phyloP scores from a whole-genome alignment of 1,140 invertebrate genomes.

The Hirudo medicinalis region DNA sequence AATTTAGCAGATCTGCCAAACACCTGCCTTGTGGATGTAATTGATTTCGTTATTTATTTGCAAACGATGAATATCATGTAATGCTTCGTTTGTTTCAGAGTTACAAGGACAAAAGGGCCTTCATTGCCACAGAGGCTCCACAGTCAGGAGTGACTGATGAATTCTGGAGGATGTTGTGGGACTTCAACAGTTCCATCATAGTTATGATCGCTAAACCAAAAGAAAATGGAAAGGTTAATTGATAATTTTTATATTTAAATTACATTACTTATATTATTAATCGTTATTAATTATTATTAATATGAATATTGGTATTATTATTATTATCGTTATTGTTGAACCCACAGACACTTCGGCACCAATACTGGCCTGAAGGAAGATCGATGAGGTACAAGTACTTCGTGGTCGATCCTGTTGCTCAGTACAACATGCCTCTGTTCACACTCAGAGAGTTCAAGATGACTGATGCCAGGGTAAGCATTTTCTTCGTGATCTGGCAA shows the following conservation, averaged over 20 bases:
- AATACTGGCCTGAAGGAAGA: constrained; percentile 95
- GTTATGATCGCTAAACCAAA: constrained; percentile 43
- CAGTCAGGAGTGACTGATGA: constrained; percentile 61
- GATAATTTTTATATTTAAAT: too few species aligned
- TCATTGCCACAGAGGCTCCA: constrained; percentile 87
- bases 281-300: too few species aligned
- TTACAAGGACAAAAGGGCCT: constrained; percentile 71
- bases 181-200: constrained; percentile 79
- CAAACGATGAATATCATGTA: too few species aligned
- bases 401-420: constrained; percentile 94
- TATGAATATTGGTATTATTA: too few species aligned
- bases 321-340: too few species aligned
- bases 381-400: constrained; percentile 89
- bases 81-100: constrained; percentile 44
- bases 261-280: too few species aligned
- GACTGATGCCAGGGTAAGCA: constrained; percentile 45
- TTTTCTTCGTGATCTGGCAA: background rate
- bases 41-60: too few species aligned
- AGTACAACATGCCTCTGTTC: constrained; percentile 99
- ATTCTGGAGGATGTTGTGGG: constrained; percentile 94
- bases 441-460: constrained; percentile 97
- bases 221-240: constrained; percentile 40
- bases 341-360: constrained; percentile 46
- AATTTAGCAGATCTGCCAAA: too few species aligned
- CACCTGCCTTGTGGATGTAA: too few species aligned